Evolutionary conservation across 2,888 invertebrate species (phyloP).

Genomic region (Bombylius discolor): DNA sequence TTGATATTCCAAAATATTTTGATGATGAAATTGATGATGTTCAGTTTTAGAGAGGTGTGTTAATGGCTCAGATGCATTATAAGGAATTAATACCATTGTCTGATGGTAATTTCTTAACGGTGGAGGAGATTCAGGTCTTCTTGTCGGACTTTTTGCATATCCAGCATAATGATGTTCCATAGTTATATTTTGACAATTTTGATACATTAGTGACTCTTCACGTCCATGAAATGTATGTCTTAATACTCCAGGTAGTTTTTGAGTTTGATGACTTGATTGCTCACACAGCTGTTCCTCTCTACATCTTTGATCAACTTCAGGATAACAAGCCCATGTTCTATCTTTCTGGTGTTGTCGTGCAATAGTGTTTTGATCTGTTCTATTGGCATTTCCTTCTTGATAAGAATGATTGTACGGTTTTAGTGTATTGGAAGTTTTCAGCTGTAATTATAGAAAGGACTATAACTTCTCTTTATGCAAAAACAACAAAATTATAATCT

Average conservation of each 20-base stretch:
- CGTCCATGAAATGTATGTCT: slow-evolving; percentile 33
- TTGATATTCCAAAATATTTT: slow-evolving; percentile 36
- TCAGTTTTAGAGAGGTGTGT: slow-evolving; percentile 33
- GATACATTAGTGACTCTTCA: slow-evolving; percentile 32
- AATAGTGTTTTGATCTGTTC: too few relatives aligned
- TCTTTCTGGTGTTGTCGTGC: slow-evolving; percentile 29
- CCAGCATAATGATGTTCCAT: slow-evolving; percentile 28
- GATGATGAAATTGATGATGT: slow-evolving; percentile 32
- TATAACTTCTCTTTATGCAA: too few relatives aligned
- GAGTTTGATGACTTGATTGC: slow-evolving; percentile 28
- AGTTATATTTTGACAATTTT: slow-evolving; percentile 30
- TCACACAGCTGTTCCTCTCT: slow-evolving; percentile 26
- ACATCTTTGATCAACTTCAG: slow-evolving; percentile 27
- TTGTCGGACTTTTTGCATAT: slow-evolving; percentile 35
- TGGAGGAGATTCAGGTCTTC: slow-evolving; percentile 55
- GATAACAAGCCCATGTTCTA: slow-evolving; percentile 34
- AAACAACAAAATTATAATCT: too few relatives aligned
- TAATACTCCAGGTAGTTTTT: slow-evolving; percentile 32
- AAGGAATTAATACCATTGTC: slow-evolving; percentile 55
- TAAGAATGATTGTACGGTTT: too few relatives aligned
- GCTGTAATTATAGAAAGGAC: too few relatives aligned
- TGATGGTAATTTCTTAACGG: slow-evolving; percentile 56
- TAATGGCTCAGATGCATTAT: slow-evolving; percentile 38
- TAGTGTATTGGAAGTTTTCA: too few relatives aligned
- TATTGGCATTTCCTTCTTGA: too few relatives aligned